These are phyloP conservation scores for Alfaro cultratus DNA, from an alignment of 2,797 vertebrate species.

Conservation along the genomic window DNA sequence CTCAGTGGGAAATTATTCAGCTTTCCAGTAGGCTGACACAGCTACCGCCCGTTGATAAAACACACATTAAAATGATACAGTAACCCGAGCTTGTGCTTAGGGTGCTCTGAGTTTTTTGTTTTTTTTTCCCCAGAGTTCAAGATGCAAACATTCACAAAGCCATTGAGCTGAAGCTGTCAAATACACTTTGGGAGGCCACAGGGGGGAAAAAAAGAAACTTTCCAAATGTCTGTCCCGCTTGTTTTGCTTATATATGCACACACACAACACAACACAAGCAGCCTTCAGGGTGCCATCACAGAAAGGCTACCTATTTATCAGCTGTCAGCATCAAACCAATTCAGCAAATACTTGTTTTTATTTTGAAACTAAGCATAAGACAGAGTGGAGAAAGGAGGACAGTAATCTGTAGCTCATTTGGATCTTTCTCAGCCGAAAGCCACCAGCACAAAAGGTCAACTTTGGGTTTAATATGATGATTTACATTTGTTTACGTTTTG, in stretches of 20 bases:
- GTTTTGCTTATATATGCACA: slow-evolving; percentile 15
- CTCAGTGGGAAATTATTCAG: slow-evolving; percentile 67
- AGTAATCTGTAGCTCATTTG: slow-evolving; percentile 66
- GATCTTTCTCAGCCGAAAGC: slow-evolving; percentile 41
- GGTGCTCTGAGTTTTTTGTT: slow-evolving; percentile 45
- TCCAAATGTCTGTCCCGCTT: slow-evolving; percentile 29
- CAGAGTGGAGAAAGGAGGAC: slow-evolving; percentile 31
- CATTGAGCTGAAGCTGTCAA: slow-evolving; percentile 72
- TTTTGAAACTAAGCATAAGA: slow-evolving; percentile 62
- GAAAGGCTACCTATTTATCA: slow-evolving; percentile 79
- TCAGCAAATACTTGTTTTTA: slow-evolving; percentile 74
- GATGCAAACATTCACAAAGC: slow-evolving; percentile 72
- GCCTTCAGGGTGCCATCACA: slow-evolving; percentile 79
- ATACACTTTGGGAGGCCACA: slow-evolving; percentile 60
- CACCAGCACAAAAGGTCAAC: slow-evolving; percentile 60
- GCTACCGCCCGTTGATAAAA: slow-evolving; percentile 73
- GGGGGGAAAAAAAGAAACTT: slow-evolving; percentile 33
- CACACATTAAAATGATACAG: slow-evolving; percentile 72
- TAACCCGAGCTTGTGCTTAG: slow-evolving; percentile 60
- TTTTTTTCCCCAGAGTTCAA: slow-evolving; percentile 19
- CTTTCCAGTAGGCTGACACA: slow-evolving; percentile 57
- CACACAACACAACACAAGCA: slow-evolving; percentile 27
- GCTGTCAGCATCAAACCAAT: slow-evolving; percentile 82
- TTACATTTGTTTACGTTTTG: slow-evolving; percentile 60
- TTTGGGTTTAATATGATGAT: slow-evolving; percentile 69